Percentiles rank a stretch among this genome's conserved stretches.
phyloP scores from a whole-genome alignment of 1,140 invertebrate species.

The Magallana angulata region DNA sequence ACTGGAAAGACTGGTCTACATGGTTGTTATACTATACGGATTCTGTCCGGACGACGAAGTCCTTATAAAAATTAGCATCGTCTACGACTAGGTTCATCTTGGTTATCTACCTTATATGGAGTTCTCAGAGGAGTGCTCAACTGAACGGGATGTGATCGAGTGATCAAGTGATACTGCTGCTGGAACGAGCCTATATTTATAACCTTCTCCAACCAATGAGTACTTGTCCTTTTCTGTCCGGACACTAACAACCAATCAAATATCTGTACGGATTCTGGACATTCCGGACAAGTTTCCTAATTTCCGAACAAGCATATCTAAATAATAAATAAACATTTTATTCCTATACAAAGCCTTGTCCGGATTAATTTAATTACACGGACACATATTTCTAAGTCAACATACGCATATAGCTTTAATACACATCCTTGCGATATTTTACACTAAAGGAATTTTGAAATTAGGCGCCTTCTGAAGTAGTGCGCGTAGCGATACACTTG shows the following conservation, averaged over 20 bases:
- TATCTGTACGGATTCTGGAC: neutral
- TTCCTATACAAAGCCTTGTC: neutral
- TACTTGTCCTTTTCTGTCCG: neutral
- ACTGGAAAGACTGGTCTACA: neutral
- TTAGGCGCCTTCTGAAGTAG: neutral
- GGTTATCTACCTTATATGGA: neutral
- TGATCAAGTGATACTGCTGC: neutral
- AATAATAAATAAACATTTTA: neutral
- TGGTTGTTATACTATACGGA: neutral
- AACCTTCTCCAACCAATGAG: neutral
- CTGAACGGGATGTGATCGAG: neutral
- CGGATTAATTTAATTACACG: too few relatives aligned
- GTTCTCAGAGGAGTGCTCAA: too few relatives aligned
- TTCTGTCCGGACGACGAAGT: neutral
- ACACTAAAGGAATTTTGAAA: neutral
- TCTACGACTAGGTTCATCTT: neutral
- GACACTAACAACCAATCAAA: neutral
- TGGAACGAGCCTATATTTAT: neutral
- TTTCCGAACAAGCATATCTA: neutral
- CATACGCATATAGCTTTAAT: neutral
- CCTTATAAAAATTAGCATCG: constrained; percentile 1
- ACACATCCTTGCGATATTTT: neutral
- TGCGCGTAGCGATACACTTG: neutral
- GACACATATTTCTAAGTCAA: too few relatives aligned
- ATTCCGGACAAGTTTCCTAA: too few relatives aligned